Evolutionary conservation across 2,888 invertebrate species (phyloP).

Genomic region (Drosophila neotestacea): DNA sequence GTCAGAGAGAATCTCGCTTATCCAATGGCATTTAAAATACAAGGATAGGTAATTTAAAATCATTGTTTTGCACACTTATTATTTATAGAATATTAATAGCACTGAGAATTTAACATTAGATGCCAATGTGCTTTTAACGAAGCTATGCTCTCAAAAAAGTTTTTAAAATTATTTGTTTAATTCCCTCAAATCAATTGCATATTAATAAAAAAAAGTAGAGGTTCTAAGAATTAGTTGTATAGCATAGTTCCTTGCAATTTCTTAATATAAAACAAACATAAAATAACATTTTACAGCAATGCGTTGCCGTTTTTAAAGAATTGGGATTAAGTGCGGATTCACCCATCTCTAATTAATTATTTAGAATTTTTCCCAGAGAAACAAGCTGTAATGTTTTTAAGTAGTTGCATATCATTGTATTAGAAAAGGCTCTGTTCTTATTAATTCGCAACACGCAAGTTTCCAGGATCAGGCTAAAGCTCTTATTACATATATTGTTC

Average conservation of each 20-base stretch:
- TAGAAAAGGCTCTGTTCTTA: conserved; percentile 1
- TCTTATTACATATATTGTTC: conserved; percentile 26
- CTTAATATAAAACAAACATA: too few species aligned
- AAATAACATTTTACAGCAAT: too few species aligned
- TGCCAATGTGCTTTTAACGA: neutral
- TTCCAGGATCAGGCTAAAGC: neutral
- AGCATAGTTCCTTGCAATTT: too few species aligned
- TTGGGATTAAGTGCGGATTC: too few species aligned
- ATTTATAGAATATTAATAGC: neutral
- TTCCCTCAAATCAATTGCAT: too few species aligned
- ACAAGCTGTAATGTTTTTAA: neutral
- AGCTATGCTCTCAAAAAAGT: neutral
- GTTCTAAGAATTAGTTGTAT: too few species aligned
- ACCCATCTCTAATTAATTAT: too few species aligned
- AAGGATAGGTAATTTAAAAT: neutral
- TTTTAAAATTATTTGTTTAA: neutral
- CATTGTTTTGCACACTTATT: neutral
- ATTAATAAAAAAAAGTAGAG: too few species aligned
- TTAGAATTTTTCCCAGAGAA: neutral
- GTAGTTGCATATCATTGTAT: conserved; percentile 1
- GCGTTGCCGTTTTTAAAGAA: too few species aligned
- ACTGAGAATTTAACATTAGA: neutral
- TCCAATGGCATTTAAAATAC: neutral
- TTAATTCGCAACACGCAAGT: neutral
- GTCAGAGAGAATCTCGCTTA: neutral